A percentile compares a stretch with the other conserved stretches of the same genome.
Conservation (phyloP, 2,888 invertebrate genomes). For the Lycaena phlaeas region DNA sequence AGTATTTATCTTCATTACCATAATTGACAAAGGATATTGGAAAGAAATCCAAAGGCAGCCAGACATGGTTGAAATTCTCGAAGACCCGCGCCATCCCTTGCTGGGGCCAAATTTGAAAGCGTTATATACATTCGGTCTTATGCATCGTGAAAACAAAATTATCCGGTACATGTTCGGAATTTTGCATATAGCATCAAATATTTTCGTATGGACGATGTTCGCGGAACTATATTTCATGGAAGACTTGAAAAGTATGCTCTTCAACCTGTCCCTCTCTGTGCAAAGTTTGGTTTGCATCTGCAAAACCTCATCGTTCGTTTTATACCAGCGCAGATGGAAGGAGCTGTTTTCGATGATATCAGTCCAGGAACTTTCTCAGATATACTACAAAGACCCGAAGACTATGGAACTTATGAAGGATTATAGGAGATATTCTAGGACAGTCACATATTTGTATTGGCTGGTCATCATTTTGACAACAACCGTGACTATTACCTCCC, state of each 20-base stretch:
- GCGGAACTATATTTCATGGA: slow-evolving; percentile 32
- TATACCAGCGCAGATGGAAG: slow-evolving; percentile 27
- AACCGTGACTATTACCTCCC: slow-evolving; percentile 27
- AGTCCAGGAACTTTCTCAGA: slow-evolving; percentile 29
- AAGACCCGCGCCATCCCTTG: slow-evolving; percentile 25
- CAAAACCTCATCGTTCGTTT: slow-evolving; percentile 30
- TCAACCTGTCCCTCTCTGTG: slow-evolving; percentile 34
- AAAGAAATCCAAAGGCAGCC: too few relatives aligned
- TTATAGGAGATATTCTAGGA: slow-evolving; percentile 38
- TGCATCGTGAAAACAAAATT: slow-evolving; percentile 29
- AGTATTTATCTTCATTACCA: too few relatives aligned
- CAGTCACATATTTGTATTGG: slow-evolving; percentile 39
- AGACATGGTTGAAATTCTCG: too few relatives aligned
- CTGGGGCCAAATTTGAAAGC: slow-evolving; percentile 43
- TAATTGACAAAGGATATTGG: too few relatives aligned
- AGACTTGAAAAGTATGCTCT: slow-evolving; percentile 29
- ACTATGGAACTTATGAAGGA: slow-evolving; percentile 24
- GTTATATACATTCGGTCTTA: slow-evolving; percentile 38
- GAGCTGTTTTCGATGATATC: slow-evolving; percentile 27
- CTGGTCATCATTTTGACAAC: slow-evolving; percentile 31
- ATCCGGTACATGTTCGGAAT: slow-evolving; percentile 27
- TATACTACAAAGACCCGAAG: slow-evolving; percentile 21
- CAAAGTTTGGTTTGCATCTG: slow-evolving; percentile 28
- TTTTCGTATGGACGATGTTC: slow-evolving; percentile 32
- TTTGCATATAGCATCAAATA: slow-evolving; percentile 25